Evolutionary conservation across 2,113 vertebrate genomes (phyloP), one percentile per base, ranked within the genome.

Genomic region (Butorides virescens): DNA sequence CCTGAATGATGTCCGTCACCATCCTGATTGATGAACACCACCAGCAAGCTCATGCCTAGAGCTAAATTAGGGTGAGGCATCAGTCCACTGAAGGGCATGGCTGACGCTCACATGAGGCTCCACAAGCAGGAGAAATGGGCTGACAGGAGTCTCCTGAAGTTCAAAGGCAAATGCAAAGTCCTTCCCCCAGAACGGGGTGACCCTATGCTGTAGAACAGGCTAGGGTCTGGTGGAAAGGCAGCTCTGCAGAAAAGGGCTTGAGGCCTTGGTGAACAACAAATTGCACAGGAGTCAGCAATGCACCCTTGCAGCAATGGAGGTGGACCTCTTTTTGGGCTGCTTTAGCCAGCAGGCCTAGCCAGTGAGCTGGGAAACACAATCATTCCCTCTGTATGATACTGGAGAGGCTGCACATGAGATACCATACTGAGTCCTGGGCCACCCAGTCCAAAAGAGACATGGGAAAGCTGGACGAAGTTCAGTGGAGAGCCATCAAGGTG

Each of bases 351-450:
- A 70, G 29, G 10, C 0, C 0, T 13, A 74, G 39, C 8, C 59
- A 58, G 42, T 0, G 0, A 77, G 9, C 22, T 46, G 52, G 52
- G 13, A 50, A 87, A 78, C 2, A 6, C 3, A 14, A 15, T 74
- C 50, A 47, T 63, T 78, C 50, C 27, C 29, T 52, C 22, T 52
- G 13, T 4, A 2, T 7, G 8, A 32, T 10, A 44, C 20, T 67
- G 50, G 26, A 88, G 37, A 32, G 13, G 30, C 37, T 80, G 30
- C 30, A 44, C 8, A 21, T 56, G 78, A 68, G 90, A 76, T 56
- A 21, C 3, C 2, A 1, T 23, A 7, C 39, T 86, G 11, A 26
- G 19, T 79, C 25, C 37, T 70, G 23, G 46, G 17, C 55, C 50
- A 80, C 6, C 4, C 37, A 73, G 8, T 10, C 47, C 46, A 20